A percentile compares a stretch with the other conserved stretches of the same genome.
Evolutionary conservation across 2,888 invertebrate species (phyloP).

Genomic region (Philaethria dido): DNA sequence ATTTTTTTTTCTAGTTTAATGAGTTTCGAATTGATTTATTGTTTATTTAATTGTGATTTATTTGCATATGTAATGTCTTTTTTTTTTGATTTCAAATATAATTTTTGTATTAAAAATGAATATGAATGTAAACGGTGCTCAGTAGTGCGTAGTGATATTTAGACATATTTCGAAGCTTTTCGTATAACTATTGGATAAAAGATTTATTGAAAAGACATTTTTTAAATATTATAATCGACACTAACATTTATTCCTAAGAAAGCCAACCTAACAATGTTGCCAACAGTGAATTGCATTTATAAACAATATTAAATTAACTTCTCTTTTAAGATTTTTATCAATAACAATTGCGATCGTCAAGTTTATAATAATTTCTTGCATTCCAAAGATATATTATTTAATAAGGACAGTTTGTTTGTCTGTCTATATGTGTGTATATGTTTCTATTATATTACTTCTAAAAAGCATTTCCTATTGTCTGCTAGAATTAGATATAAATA

Average conservation of each 20-base stretch:
- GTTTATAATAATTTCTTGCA: conserved; percentile 48
- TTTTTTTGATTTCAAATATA: too few species aligned
- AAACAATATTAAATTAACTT: conserved; percentile 30
- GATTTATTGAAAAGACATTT: conserved; percentile 59
- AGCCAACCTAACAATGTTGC: conserved; percentile 63
- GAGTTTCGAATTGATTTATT: not conserved
- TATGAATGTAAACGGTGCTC: conserved; percentile 41
- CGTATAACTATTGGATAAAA: conserved; percentile 55
- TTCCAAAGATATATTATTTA: conserved; percentile 72
- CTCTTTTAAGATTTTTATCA: conserved; percentile 11
- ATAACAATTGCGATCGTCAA: conserved; percentile 20
- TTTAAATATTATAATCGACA: conserved; percentile 46
- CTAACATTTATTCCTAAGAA: conserved; percentile 53
- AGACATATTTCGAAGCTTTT: conserved; percentile 74
- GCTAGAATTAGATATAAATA: conserved; percentile 7
- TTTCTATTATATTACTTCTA: conserved; percentile 45
- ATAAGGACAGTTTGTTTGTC: conserved; percentile 49
- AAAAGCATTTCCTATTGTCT: conserved; percentile 22
- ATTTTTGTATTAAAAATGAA: too few species aligned
- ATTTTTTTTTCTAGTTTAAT: not conserved
- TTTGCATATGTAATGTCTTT: not conserved
- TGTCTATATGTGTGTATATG: conserved; percentile 44
- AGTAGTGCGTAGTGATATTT: conserved; percentile 61
- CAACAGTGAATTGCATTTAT: conserved; percentile 54
- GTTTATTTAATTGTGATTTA: not conserved